Base-by-base conservation (phyloP, 1,140 invertebrate genomes). In the Diprion similis region DNA sequence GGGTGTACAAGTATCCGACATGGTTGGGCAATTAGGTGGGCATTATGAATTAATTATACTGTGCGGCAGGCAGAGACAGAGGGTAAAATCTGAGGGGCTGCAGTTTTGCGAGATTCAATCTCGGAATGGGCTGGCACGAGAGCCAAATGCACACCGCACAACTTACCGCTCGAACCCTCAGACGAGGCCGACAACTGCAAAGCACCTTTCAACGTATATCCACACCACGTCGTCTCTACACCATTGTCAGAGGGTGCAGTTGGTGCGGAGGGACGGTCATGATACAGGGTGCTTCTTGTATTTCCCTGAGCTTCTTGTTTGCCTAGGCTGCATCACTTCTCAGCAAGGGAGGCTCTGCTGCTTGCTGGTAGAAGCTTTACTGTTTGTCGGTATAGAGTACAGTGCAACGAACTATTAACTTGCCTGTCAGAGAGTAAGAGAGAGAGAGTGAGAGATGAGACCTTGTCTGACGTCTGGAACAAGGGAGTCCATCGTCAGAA, bases 41-140 rank as follows among this genome's bases (percentile, higher is more conserved):
- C 82, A 83, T 85, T 83, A 84, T 83, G 82, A 84, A 85, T 83
- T 84, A 85, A 85, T 84, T 84, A 83, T 81, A 81, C 80, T 76
- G 70, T 17, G n/a, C 9, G n/a, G 51, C n/a, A 17, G 51, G 7
- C 24, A 4, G 24, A 37, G 24, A 17, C 51, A 17, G 51, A 59
- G 51, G n/a, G 51, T 4, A 9, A 59, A 13, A 37, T 37, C 48
- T 72, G 74, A 48, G 75, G 75, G 59, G 59, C 66, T 74, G 75
- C 75, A 83, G 79, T 83, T 82, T 81, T 80, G 80, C 69, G 78
- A 79, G 74, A 83, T 84, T 82, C 80, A 83, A 85, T 84, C 81
- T 81, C 78, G 78, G 76, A 82, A 83, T 79, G 79, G 75, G 75
- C 71, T 75, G 68, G 67, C 72, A 65, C 76, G 66, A 59, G 45